These are phyloP conservation scores for Copidosoma aretas DNA, from an alignment of 2,888 invertebrate species.

Conservation along the genomic window DNA sequence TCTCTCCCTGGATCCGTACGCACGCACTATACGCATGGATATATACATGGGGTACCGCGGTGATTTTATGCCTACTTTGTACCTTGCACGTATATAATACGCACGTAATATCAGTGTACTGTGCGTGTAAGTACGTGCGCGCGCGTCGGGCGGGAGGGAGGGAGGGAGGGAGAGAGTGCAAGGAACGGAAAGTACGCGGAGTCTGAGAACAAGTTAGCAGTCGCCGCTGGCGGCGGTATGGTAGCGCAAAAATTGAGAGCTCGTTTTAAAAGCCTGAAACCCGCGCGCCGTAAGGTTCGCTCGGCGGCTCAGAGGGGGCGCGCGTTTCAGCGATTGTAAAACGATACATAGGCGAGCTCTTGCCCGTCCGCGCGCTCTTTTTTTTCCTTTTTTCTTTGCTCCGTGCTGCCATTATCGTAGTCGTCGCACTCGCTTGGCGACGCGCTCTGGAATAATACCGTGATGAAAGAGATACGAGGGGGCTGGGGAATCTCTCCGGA, in stretches of 20 bases:
- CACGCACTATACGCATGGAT: not conserved
- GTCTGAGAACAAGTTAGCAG: conserved; percentile 20
- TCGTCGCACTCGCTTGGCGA: not conserved
- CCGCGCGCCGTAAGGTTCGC: conserved; percentile 4
- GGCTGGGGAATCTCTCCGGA: not conserved
- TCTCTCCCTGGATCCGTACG: too few relatives aligned
- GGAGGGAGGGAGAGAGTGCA: conserved; percentile 23
- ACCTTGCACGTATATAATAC: too few relatives aligned
- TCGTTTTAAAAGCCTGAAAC: conserved; percentile 26
- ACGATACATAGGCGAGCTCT: conserved; percentile 19
- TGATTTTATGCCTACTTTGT: too few relatives aligned
- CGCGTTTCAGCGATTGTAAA: conserved; percentile 34
- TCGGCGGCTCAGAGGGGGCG: not conserved
- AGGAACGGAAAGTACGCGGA: conserved; percentile 34
- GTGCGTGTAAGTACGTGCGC: not conserved
- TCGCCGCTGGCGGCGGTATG: conserved; percentile 7
- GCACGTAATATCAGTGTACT: not conserved
- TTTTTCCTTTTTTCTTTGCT: conserved; percentile 28
- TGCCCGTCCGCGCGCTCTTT: not conserved
- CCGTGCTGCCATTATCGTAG: too few relatives aligned
- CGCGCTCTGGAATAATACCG: not conserved
- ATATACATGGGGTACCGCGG: not conserved
- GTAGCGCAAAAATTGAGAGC: conserved; percentile 31
- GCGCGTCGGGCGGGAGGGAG: not conserved
- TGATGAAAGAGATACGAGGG: conserved; percentile 1